Evolutionary conservation across 2,113 vertebrate genomes (phyloP).

Genomic region (Copsychus sechellarum): DNA sequence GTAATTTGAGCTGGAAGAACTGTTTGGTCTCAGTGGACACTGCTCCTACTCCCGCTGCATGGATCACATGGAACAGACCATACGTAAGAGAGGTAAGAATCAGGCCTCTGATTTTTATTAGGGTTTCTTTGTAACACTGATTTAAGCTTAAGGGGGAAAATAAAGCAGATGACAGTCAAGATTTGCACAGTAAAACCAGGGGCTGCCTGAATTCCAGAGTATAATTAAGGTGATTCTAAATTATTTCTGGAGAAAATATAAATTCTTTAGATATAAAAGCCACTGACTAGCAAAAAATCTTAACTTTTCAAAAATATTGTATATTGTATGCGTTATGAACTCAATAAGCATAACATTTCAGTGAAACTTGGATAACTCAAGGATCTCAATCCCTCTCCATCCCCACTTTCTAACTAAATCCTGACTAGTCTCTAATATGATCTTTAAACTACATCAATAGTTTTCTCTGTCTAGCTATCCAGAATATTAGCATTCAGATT

Average conservation of each 20-base stretch:
- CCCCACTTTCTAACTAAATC: conserved; percentile 17
- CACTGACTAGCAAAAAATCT: not conserved
- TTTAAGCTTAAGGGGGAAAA: not conserved
- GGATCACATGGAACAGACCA: not conserved
- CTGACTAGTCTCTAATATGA: conserved; percentile 23
- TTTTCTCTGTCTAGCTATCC: conserved; percentile 53
- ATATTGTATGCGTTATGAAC: not conserved
- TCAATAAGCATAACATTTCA: not conserved
- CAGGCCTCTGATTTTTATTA: not conserved
- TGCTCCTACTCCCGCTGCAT: not conserved
- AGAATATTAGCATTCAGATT: conserved; percentile 76
- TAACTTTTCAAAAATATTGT: conserved; percentile 4
- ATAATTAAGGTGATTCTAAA: conserved; percentile 25
- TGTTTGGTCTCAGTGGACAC: not conserved
- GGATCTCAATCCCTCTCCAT: not conserved
- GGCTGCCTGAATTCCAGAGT: not conserved
- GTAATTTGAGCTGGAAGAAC: not conserved
- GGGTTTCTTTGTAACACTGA: not conserved
- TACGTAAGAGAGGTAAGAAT: not conserved
- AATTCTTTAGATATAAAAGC: not conserved
- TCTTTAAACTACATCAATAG: conserved; percentile 69
- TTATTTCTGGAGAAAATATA: conserved; percentile 13
- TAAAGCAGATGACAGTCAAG: not conserved
- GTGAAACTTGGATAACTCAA: not conserved
- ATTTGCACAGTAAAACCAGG: not conserved